phyloP scores from a whole-genome alignment of 2,113 vertebrate genomes.

The Sapajus apella region DNA sequence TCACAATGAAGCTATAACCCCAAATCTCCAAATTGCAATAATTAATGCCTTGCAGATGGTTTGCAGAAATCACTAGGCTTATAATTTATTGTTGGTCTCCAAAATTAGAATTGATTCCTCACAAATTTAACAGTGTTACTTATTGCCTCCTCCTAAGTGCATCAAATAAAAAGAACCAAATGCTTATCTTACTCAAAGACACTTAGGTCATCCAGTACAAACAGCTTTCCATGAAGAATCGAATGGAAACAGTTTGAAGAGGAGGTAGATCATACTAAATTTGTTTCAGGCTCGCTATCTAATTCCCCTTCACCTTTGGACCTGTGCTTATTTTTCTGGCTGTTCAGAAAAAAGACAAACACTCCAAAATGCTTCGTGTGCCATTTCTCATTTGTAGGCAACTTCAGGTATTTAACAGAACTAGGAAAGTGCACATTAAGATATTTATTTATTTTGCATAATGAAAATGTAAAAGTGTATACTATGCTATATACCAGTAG shows the following conservation, averaged over 20 bases:
- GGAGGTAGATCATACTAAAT: neutral
- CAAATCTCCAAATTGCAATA: neutral
- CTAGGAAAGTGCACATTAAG: too few relatives aligned
- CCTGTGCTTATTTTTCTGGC: neutral
- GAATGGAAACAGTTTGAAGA: neutral
- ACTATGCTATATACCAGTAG: neutral
- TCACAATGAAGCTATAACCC: neutral
- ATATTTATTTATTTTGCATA: too few relatives aligned
- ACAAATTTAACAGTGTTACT: neutral
- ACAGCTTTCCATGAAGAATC: neutral
- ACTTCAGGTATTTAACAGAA: neutral
- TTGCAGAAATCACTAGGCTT: slow-evolving; percentile 32
- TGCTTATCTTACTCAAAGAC: neutral
- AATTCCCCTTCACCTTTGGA: neutral
- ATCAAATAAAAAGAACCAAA: neutral
- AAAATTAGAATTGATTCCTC: neutral
- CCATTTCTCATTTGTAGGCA: neutral
- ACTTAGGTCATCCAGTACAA: neutral
- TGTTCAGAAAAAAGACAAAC: neutral
- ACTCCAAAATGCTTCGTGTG: neutral
- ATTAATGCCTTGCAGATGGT: neutral
- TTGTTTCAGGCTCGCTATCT: neutral
- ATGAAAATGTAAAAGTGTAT: neutral
- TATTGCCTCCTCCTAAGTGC: neutral
- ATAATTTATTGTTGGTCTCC: neutral